phyloP scores from a whole-genome alignment of 2,797 vertebrate genomes.

The Sylvilagus floridanus region DNA sequence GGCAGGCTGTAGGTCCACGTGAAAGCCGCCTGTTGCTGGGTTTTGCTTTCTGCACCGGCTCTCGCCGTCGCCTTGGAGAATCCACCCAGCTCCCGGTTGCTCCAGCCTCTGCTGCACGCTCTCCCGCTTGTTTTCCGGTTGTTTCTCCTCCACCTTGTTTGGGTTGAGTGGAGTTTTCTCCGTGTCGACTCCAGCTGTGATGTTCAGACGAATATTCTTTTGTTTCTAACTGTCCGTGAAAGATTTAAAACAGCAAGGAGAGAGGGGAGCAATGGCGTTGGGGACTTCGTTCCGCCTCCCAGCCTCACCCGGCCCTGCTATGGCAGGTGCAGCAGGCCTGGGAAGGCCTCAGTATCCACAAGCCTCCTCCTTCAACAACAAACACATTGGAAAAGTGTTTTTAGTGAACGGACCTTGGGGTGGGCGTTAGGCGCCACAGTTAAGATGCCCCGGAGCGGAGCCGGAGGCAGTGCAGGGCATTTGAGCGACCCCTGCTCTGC shows the following conservation, averaged over 20 bases:
- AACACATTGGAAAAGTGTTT: neutral
- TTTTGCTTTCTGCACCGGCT: neutral
- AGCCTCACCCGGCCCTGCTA: too few species aligned
- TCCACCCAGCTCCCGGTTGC: too few species aligned
- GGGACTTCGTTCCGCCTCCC: neutral
- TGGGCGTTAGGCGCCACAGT: too few species aligned
- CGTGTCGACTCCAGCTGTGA: neutral
- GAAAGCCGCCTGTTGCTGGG: accelerated
- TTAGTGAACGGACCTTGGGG: neutral
- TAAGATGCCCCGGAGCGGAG: too few species aligned
- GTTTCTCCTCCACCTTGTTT: neutral
- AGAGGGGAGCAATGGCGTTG: neutral
- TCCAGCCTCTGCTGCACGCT: too few species aligned
- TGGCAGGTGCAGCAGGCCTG: too few species aligned
- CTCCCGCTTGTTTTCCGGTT: neutral
- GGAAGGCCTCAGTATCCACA: neutral
- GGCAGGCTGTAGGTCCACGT: neutral
- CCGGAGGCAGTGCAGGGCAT: too few species aligned
- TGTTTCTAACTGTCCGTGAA: neutral
- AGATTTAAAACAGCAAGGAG: neutral
- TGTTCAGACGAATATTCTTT: neutral
- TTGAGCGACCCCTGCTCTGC: too few species aligned
- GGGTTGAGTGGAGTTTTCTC: neutral
- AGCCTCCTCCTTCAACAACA: neutral
- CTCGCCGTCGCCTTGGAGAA: neutral